Conservation (phyloP, 1,140 invertebrate genomes). For the Tenebrio molitor region DNA sequence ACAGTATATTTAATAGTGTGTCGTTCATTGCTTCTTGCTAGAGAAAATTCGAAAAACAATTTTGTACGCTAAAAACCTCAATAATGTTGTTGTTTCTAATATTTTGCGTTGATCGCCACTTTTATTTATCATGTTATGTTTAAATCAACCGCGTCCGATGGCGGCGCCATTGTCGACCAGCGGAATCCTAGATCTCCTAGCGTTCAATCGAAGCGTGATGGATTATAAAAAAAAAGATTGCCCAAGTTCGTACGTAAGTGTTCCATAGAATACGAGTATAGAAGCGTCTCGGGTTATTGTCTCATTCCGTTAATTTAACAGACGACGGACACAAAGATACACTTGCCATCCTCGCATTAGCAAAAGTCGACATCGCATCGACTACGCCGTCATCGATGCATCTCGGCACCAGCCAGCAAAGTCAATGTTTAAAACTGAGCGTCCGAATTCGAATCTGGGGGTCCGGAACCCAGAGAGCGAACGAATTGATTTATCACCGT, state of each 20-base stretch:
- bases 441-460: constrained; percentile 1
- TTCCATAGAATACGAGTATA: constrained; percentile 50
- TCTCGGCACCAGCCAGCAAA: constrained; percentile 42
- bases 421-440: constrained; percentile 36
- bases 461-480: constrained; percentile 11
- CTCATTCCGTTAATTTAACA: constrained; percentile 48
- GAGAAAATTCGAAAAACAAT: neutral
- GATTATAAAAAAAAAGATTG: constrained; percentile 5
- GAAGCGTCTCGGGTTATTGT: constrained; percentile 39
- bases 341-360: too few relatives aligned
- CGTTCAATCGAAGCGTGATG: neutral
- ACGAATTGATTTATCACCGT: constrained; percentile 22
- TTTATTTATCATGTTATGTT: too few relatives aligned
- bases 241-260: constrained; percentile 23
- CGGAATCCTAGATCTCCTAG: neutral
- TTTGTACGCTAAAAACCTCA: too few relatives aligned
- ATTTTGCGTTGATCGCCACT: too few relatives aligned
- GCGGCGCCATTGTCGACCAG: too few relatives aligned
- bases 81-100: too few relatives aligned
- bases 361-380: constrained; percentile 43
- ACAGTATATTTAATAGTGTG: too few relatives aligned
- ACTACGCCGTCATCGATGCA: constrained; percentile 40
- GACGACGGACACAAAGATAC: constrained; percentile 37
- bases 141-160: neutral
- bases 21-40: too few relatives aligned